Evolutionary conservation across 2,113 vertebrate genomes (phyloP).

Genomic region (Mohoua ochrocephala): DNA sequence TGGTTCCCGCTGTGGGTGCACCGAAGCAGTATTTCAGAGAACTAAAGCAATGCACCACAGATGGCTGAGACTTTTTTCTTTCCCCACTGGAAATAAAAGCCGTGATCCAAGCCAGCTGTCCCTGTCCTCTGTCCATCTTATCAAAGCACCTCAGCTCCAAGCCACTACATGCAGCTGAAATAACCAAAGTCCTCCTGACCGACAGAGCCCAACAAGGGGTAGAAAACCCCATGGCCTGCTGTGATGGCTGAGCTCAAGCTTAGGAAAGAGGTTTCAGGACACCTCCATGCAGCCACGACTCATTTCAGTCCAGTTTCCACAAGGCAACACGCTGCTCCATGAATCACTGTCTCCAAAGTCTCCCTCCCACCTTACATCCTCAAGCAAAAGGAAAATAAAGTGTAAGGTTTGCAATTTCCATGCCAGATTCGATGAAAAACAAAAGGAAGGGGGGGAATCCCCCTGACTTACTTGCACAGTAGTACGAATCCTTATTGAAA

Average conservation of each 20-base stretch:
- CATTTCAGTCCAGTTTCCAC: not conserved
- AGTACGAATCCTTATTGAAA: constrained; percentile 83
- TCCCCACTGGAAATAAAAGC: not conserved
- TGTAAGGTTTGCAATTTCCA: not conserved
- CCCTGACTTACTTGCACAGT: constrained; percentile 82
- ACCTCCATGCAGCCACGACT: not conserved
- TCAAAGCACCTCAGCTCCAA: not conserved
- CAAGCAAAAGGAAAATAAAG: not conserved
- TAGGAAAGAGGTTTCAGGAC: not conserved
- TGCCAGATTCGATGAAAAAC: not conserved
- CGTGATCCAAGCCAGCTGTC: not conserved
- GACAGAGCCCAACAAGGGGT: not conserved
- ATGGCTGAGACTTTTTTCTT: accelerated
- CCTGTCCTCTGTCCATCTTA: not conserved
- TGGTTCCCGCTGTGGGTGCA: not conserved
- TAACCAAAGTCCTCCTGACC: not conserved
- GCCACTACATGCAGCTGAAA: not conserved
- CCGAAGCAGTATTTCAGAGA: not conserved
- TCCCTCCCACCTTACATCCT: not conserved
- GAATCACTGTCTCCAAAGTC: not conserved
- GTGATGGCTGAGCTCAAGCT: not conserved
- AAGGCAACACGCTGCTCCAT: not conserved
- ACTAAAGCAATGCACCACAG: not conserved
- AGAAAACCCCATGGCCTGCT: not conserved
- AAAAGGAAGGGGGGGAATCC: not conserved